A percentile compares a stretch with the other conserved stretches of the same genome.
Conservation (phyloP, 2,888 invertebrate species). For the Drosophila birchii region DNA sequence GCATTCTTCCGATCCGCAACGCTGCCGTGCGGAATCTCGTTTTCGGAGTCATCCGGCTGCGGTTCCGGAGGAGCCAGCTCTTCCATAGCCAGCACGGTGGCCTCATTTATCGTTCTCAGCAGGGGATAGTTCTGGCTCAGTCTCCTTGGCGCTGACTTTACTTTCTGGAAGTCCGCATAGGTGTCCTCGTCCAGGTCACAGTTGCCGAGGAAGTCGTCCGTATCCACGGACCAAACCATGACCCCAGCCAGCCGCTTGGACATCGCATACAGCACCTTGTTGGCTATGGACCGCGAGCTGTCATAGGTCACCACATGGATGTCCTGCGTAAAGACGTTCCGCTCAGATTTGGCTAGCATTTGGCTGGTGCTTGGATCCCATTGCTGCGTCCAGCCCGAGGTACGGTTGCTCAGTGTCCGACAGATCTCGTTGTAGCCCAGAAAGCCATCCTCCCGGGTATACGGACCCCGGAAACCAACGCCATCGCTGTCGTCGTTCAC, state of each 20-base stretch:
- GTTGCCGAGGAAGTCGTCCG: conserved; percentile 92
- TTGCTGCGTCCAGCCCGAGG: conserved; percentile 88
- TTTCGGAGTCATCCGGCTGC: conserved; percentile 75
- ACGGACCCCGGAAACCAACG: conserved; percentile 91
- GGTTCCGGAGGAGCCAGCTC: conserved; percentile 84
- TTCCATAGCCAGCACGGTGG: conserved; percentile 86
- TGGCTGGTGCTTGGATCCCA: conserved; percentile 88
- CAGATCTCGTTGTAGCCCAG: conserved; percentile 96
- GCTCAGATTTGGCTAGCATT: conserved; percentile 82
- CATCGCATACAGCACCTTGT: conserved; percentile 90
- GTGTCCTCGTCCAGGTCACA: conserved; percentile 86
- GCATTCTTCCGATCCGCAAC: conserved; percentile 74
- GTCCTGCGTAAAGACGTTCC: conserved; percentile 86
- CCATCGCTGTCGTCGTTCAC: conserved; percentile 85
- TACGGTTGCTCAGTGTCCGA: conserved; percentile 86
- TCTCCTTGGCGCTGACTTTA: conserved; percentile 70
- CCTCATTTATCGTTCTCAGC: conserved; percentile 90
- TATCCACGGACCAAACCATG: conserved; percentile 96
- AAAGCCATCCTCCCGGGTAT: conserved; percentile 91
- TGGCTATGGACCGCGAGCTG: conserved; percentile 89
- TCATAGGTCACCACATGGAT: conserved; percentile 90
- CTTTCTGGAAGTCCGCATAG: conserved; percentile 85
- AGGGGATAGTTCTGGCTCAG: conserved; percentile 88
- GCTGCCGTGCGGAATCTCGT: conserved; percentile 84
- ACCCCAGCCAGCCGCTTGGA: conserved; percentile 89